These are phyloP conservation scores for Tetrapedia diversipes DNA, from an alignment of 2,888 invertebrate genomes.

Conservation along the genomic window DNA sequence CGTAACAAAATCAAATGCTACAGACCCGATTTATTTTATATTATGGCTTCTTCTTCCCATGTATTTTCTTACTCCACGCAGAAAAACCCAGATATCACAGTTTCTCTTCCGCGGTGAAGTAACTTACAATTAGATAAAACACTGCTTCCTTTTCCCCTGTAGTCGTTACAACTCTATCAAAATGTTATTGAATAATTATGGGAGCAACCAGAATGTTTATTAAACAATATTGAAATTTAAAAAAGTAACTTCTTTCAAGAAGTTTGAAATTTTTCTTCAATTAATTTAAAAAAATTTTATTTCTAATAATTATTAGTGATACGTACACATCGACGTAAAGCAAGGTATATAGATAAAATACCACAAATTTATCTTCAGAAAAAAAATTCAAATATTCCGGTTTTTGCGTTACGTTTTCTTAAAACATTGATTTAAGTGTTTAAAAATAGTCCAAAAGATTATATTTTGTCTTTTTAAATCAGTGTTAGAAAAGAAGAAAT, in stretches of 20 bases:
- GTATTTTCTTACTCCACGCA: slow-evolving; percentile 33
- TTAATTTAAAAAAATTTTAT: background rate
- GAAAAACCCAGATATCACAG: slow-evolving; percentile 63
- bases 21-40: slow-evolving; percentile 45
- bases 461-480: no score
- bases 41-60: slow-evolving; percentile 26
- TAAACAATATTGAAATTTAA: background rate
- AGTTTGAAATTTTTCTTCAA: background rate
- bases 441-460: no score
- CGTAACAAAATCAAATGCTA: slow-evolving; percentile 41
- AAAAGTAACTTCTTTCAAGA: background rate
- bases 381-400: no score
- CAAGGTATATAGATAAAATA: no score
- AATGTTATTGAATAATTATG: slow-evolving; percentile 25
- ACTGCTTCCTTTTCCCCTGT: slow-evolving; percentile 36
- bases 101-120: slow-evolving; percentile 59
- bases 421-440: no score
- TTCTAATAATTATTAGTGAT: background rate
- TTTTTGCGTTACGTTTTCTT: no score
- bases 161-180: slow-evolving; percentile 37
- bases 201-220: slow-evolving; percentile 21
- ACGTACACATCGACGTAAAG: no score
- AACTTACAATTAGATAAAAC: slow-evolving; percentile 56
- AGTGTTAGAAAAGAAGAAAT: no score
- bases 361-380: no score